These are phyloP conservation scores for Leptoclinus maculatus DNA, from an alignment of 2,797 vertebrate species.

Conservation along the genomic window DNA sequence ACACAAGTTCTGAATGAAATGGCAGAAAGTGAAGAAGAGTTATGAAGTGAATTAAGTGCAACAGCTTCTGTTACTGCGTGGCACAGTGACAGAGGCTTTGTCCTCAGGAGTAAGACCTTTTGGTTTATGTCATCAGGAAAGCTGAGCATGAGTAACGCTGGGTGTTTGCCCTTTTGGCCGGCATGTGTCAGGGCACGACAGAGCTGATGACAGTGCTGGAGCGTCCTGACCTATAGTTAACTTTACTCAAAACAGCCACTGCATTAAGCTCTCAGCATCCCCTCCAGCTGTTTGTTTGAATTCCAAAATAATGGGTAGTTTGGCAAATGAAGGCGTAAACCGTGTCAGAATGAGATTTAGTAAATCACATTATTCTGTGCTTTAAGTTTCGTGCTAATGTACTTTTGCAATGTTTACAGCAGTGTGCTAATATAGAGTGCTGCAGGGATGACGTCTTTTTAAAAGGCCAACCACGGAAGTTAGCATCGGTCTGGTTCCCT, in stretches of 20 bases:
- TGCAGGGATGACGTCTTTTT: no score
- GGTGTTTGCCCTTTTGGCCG: constrained; percentile 39
- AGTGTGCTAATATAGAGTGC: constrained; percentile 3
- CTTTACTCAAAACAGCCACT: constrained; percentile 20
- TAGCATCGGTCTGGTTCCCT: no score
- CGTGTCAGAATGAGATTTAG: neutral
- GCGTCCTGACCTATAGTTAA: constrained; percentile 37
- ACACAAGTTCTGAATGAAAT: neutral
- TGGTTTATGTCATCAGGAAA: constrained; percentile 14
- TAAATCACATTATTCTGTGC: neutral
- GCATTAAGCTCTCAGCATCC: constrained; percentile 10
- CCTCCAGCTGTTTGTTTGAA: constrained; percentile 7
- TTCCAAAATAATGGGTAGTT: neutral
- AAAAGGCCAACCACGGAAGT: no score
- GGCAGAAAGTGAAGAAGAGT: neutral
- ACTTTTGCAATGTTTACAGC: neutral
- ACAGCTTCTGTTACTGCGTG: neutral
- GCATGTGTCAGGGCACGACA: constrained; percentile 30
- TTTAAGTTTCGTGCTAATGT: neutral
- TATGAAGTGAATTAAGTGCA: neutral
- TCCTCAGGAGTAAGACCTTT: constrained; percentile 19
- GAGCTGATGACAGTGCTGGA: constrained; percentile 40
- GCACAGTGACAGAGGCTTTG: neutral
- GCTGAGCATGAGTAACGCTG: constrained; percentile 39
- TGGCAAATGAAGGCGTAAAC: constrained; percentile 8